Percentiles rank a stretch among this genome's conserved stretches.
Evolutionary conservation across 1,140 invertebrate genomes (phyloP).

Genomic region (Trichogramma pretiosum): DNA sequence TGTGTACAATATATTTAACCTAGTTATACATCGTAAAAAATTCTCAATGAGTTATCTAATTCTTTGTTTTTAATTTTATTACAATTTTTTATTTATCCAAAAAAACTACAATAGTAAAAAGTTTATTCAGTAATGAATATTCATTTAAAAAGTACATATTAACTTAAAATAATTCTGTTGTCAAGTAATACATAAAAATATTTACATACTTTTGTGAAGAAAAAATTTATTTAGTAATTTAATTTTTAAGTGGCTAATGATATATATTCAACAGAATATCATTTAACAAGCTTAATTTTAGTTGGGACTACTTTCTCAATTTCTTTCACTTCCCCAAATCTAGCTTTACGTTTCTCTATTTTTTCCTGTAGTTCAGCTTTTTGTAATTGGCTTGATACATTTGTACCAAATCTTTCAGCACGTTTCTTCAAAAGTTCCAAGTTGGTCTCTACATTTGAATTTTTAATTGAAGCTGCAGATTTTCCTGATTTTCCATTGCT

Average conservation of each 20-base stretch:
- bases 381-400: slow-evolving; percentile 58
- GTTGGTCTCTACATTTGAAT: slow-evolving; percentile 32
- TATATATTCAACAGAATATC: slow-evolving; percentile 42
- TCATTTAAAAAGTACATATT: slow-evolving; percentile 3
- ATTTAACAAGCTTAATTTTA: slow-evolving; percentile 44
- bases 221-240: too few species aligned
- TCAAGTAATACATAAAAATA: slow-evolving; percentile 14
- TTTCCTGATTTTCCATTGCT: slow-evolving; percentile 13
- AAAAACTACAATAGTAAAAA: too few species aligned
- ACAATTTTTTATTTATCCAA: too few species aligned
- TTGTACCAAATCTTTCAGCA: slow-evolving; percentile 65
- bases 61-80: too few species aligned
- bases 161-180: slow-evolving; percentile 1
- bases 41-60: too few species aligned
- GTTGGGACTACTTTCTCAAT: slow-evolving; percentile 33
- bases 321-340: slow-evolving; percentile 50
- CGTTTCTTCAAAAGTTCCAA: slow-evolving; percentile 63
- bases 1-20: too few species aligned
- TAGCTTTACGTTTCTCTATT: slow-evolving; percentile 61
- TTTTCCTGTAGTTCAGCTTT: slow-evolving; percentile 56
- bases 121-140: too few species aligned
- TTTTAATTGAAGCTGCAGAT: slow-evolving; percentile 34
- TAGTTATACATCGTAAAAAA: too few species aligned
- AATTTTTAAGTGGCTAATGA: too few species aligned
- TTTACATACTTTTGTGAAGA: slow-evolving; percentile 13